Conservation (phyloP, 2,113 vertebrate species). For the Ammodytes dubius region DNA sequence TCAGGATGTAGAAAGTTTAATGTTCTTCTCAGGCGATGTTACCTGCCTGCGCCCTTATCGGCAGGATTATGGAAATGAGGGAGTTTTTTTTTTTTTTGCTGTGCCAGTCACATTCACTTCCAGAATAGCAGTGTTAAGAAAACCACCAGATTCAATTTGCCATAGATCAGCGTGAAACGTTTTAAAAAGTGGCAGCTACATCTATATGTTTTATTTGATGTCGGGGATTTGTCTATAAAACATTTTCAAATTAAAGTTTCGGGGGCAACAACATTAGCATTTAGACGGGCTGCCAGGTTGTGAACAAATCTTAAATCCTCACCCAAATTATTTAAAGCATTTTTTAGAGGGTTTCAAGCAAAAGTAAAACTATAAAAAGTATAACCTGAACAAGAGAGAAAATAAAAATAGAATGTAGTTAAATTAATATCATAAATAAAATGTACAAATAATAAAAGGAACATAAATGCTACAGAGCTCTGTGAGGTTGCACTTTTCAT, state of each 20-base stretch:
- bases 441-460: neutral
- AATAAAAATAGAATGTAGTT: neutral
- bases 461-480: no score
- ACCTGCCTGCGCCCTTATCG: constrained; percentile 17
- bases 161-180: neutral
- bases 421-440: neutral
- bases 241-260: constrained; percentile 10
- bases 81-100: neutral
- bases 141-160: neutral
- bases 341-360: neutral
- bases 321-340: neutral
- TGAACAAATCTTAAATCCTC: neutral
- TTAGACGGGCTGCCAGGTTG: neutral
- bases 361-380: neutral
- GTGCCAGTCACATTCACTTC: neutral
- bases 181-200: neutral
- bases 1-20: constrained; percentile 13
- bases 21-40: constrained; percentile 25
- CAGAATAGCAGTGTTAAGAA: constrained; percentile 16
- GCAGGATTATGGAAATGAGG: constrained; percentile 48
- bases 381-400: neutral
- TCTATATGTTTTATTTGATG: constrained; percentile 5
- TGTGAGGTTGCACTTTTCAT: no score
- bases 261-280: neutral
- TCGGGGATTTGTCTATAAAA: neutral